Base-by-base conservation (phyloP, 2,888 invertebrate genomes). In the Coleophora flavipennella region DNA sequence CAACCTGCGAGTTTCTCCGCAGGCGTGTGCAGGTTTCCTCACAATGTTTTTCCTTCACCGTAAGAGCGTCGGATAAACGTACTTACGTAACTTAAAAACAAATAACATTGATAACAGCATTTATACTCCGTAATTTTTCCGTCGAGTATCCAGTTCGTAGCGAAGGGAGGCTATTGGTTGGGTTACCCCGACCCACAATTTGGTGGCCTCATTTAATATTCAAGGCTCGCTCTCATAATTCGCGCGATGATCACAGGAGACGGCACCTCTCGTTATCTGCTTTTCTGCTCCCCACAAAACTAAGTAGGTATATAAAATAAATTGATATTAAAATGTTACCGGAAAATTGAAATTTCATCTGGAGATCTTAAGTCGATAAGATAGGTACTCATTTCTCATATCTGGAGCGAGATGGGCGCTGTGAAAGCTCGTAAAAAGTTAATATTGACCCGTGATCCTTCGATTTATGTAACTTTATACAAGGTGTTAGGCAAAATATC, bases 211-310 rank as follows among this genome's bases (percentile, higher is more conserved):
- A 61, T 68, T 78, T 71, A 65, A 65, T 68, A 79, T 79, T 79
- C 78, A 67, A 51, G 57, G 45, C 72, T 64, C 69, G 74, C 52
- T 62, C 57, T 65, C 68, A 74, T 77, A 76, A 77, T 78, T 78
- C 69, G 67, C 57, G 62, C 62, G 67, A 63, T 73, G 74, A 75
- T 77, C 74, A 70, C 65, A 58, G 64, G 57, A 57, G 26, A 65
- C 59, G 53, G 53, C 57, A 55, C 56, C 58, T 59, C 69, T 72
- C 68, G 72, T 73, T 75, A 73, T 72, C 66, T 69, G 61, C 67
- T 69, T 64, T 69, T 68, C 65, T 69, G 69, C 70, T 70, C 68
- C 59, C 64, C 70, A 67, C 62, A 61, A 51, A 66, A 63, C 57
- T 67, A 52, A 57, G 62, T 64, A 61, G n/a, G n/a, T n/a, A 57